Percentiles rank a stretch among this genome's conserved stretches.
Evolutionary conservation across 2,797 vertebrate genomes (phyloP).

Genomic region (Hippopotamyrus pictus): DNA sequence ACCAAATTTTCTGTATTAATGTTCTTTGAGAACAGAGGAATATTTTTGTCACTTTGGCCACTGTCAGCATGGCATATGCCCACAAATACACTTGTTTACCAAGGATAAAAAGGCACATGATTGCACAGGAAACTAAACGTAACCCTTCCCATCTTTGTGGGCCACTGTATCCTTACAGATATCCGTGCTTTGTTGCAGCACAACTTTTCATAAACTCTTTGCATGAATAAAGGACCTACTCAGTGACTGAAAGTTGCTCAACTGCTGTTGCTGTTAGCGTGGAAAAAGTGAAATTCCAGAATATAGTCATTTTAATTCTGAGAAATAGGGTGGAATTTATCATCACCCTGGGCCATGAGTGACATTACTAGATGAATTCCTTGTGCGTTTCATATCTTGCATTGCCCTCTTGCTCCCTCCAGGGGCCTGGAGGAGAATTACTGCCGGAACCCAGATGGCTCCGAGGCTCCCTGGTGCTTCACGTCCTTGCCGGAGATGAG

Average conservation of each 20-base stretch:
- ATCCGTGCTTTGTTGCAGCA: neutral
- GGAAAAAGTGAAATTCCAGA: neutral
- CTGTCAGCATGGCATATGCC: neutral
- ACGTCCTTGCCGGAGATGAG: slow-evolving; percentile 69
- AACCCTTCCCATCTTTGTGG: neutral
- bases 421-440: slow-evolving; percentile 91
- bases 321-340: neutral
- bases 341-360: neutral
- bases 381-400: neutral
- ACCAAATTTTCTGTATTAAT: neutral
- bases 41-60: neutral
- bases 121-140: neutral
- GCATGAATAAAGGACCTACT: neutral
- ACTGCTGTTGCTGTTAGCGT: neutral
- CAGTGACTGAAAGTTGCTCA: neutral
- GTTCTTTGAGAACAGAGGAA: neutral
- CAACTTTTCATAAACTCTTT: neutral
- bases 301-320: slow-evolving; percentile 1
- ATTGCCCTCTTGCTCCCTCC: slow-evolving; percentile 16
- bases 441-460: slow-evolving; percentile 91
- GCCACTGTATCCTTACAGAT: neutral
- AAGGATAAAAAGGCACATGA: neutral
- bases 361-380: neutral
- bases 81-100: neutral
- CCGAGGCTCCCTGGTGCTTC: slow-evolving; percentile 96